Evolutionary conservation across 2,797 vertebrate genomes (phyloP).

Genomic region (Ctenopoma kingsleyae): DNA sequence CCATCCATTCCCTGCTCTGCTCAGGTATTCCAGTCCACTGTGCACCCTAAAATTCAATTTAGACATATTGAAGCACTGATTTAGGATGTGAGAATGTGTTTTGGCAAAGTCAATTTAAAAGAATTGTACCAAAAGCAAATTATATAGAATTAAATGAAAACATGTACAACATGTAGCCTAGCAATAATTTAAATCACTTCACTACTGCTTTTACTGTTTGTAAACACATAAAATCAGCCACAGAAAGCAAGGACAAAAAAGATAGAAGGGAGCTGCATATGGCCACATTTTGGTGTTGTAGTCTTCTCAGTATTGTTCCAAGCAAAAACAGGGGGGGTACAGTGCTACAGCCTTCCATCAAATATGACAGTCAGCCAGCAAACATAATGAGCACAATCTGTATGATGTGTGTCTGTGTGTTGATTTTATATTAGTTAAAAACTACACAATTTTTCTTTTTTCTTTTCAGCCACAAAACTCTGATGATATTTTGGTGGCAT

Average conservation of each 20-base stretch:
- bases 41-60: slow-evolving; percentile 39
- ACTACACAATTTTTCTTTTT: slow-evolving; percentile 22
- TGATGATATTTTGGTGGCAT: slow-evolving; percentile 94
- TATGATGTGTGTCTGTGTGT: slow-evolving; percentile 14
- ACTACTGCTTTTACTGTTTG: slow-evolving; percentile 31
- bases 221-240: slow-evolving; percentile 50
- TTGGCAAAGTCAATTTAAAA: slow-evolving; percentile 19
- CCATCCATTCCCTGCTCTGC: slow-evolving; percentile 32
- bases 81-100: slow-evolving; percentile 18
- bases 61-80: slow-evolving; percentile 24
- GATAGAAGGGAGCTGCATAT: slow-evolving; percentile 45
- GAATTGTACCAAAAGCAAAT: slow-evolving; percentile 21
- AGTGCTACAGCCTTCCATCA: slow-evolving; percentile 47
- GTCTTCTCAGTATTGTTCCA: slow-evolving; percentile 36
- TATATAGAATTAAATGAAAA: slow-evolving; percentile 22
- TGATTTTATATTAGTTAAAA: slow-evolving; percentile 28
- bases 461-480: slow-evolving; percentile 87
- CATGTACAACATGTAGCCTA: slow-evolving; percentile 22
- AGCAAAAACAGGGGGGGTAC: slow-evolving; percentile 52
- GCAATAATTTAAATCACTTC: background rate
- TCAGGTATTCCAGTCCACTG: slow-evolving; percentile 25
- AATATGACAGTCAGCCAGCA: slow-evolving; percentile 41
- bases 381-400: slow-evolving; percentile 21
- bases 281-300: slow-evolving; percentile 46
- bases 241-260: slow-evolving; percentile 22